Conservation (phyloP, 2,888 invertebrate genomes). For the Ypsolopha sequella region DNA sequence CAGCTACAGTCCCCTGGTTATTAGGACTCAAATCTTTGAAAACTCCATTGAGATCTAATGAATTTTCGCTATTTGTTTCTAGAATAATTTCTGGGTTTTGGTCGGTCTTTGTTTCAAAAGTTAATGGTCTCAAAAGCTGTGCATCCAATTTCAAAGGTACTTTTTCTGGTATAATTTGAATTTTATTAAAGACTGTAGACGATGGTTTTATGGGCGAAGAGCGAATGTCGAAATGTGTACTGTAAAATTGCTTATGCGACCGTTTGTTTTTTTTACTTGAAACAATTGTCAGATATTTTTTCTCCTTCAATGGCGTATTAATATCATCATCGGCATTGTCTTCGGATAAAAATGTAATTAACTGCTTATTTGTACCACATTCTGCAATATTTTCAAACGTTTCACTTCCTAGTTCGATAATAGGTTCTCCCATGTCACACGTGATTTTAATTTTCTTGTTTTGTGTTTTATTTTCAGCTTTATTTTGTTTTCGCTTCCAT, state of each 20-base stretch:
- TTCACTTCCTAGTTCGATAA: constrained; percentile 36
- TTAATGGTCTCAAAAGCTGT: constrained; percentile 40
- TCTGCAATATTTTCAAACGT: background rate
- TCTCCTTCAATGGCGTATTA: background rate
- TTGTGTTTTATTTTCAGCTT: constrained; percentile 19
- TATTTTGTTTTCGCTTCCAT: constrained; percentile 38
- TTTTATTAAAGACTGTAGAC: constrained; percentile 48
- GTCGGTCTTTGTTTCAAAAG: constrained; percentile 17
- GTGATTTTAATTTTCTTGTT: constrained; percentile 41
- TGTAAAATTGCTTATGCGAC: constrained; percentile 41
- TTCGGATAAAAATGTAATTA: background rate
- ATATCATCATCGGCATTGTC: background rate
- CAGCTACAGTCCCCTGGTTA: background rate
- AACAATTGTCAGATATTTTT: background rate
- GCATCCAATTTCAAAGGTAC: constrained; percentile 39
- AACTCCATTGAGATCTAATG: constrained; percentile 2
- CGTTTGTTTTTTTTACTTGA: background rate
- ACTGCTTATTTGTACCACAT: no score
- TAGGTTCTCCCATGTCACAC: constrained; percentile 28
- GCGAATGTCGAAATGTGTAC: constrained; percentile 56
- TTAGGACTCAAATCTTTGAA: background rate
- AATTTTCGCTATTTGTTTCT: background rate
- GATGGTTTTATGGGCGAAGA: constrained; percentile 59
- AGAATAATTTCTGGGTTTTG: background rate
- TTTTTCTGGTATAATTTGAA: constrained; percentile 52